Base-by-base conservation (phyloP, 1,140 invertebrate genomes). In the Drosophila elegans region DNA sequence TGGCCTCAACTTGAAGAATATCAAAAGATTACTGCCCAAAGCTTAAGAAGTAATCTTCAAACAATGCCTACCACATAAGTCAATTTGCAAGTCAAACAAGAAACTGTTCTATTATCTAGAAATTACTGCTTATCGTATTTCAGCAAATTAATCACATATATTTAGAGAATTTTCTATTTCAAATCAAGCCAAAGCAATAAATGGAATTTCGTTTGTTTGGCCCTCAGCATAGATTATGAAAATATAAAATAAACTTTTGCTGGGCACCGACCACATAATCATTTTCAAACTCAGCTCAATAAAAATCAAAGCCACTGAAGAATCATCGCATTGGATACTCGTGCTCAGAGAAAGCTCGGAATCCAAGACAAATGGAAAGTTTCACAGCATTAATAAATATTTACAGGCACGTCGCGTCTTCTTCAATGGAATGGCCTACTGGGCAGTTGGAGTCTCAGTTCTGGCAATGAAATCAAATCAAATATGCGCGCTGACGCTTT, bases 391-490 rank as follows among this genome's bases (percentile, higher is more conserved):
- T 89, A 89, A 88, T 88, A 89, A 88, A 88, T 88, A 88, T 88
- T 88, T 88, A 89, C 84, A 88, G 73, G 80, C 84, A 89, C 80
- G 85, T 88, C 84, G 84, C 84, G 83, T 86, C 63, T 48, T 59
- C 44, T 54, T 55, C 64, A 38, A 66, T 56, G 51, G n/a, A 71
- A 71, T 71, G 63, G 63, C 64, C 67, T 69, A 71, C 66, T 68
- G 67, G 49, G 41, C 66, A 69, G 66, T 69, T 46, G 34, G 21
- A 63, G 29, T 39, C 38, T 76, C 62, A 59, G 42, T 76, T 60
- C 51, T 62, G 73, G 76, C 84, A 83, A 89, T 89, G 80, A 88
- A 88, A 88, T 88, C 84, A 89, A 88, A 88, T 88, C 84, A 88
- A 88, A 88, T 84, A 88, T 88, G 84, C 84, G 77, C 61, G 52